Percentiles rank a stretch among this genome's conserved stretches.
These are phyloP conservation scores for Piscicola geometra DNA, from an alignment of 2,888 invertebrate genomes.

Conservation along the genomic window DNA sequence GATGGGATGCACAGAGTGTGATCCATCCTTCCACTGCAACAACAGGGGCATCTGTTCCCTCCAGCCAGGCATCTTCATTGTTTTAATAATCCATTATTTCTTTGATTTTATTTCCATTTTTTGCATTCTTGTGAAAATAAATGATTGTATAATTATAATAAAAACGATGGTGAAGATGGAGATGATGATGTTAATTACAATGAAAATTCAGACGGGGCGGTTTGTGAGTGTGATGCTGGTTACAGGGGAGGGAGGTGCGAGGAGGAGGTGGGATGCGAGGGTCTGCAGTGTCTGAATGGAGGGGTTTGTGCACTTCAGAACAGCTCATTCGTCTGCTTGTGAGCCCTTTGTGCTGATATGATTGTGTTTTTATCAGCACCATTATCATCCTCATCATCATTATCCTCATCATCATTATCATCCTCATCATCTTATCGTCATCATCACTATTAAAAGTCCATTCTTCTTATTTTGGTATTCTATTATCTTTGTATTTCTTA, in stretches of 20 bases:
- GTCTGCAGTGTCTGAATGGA: slow-evolving; percentile 24
- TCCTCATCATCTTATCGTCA: too few relatives aligned
- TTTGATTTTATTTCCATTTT: not conserved
- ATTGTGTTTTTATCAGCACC: not conserved
- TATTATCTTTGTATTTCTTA: too few relatives aligned
- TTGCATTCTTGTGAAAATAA: not conserved
- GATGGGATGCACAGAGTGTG: not conserved
- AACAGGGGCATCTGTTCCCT: not conserved
- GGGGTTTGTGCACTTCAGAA: slow-evolving; percentile 11
- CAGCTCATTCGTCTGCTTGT: slow-evolving; percentile 26
- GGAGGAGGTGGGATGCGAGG: slow-evolving; percentile 7
- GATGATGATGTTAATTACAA: slow-evolving; percentile 12
- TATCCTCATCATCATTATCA: not conserved
- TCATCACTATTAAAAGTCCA: too few relatives aligned
- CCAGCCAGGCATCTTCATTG: not conserved
- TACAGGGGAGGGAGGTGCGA: slow-evolving; percentile 35
- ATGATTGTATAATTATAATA: not conserved
- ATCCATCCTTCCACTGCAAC: slow-evolving; percentile 18
- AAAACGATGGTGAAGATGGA: slow-evolving; percentile 7
- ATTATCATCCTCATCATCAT: not conserved
- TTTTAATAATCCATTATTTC: slow-evolving; percentile 1
- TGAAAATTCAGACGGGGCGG: not conserved
- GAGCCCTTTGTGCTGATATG: too few relatives aligned
- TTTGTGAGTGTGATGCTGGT: slow-evolving; percentile 23
- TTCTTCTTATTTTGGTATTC: too few relatives aligned